A percentile compares a stretch with the other conserved stretches of the same genome.
These are phyloP conservation scores for Paratrypauchen microcephalus DNA, from an alignment of 2,797 vertebrate genomes.

Conservation along the genomic window DNA sequence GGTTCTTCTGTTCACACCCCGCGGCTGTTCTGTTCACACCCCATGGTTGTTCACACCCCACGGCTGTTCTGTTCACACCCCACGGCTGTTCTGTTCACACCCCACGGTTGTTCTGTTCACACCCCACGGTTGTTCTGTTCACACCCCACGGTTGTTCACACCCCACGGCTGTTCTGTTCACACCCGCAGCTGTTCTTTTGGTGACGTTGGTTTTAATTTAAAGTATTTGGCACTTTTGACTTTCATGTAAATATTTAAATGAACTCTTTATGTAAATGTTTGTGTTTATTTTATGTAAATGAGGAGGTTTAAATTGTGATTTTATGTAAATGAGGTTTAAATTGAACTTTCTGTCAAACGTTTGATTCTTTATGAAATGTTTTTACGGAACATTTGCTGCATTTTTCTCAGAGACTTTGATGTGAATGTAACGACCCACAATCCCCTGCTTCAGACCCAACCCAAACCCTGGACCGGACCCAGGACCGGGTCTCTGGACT, in stretches of 20 bases:
- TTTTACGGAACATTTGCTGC: background rate
- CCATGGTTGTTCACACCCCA: background rate
- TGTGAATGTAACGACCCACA: conserved; percentile 1
- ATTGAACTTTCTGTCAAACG: background rate
- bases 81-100: background rate
- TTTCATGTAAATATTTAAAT: background rate
- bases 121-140: background rate
- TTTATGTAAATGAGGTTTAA: background rate
- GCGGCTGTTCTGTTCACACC: too few species aligned
- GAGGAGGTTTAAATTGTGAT: background rate
- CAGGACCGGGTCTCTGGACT: background rate
- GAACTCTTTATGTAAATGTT: too few species aligned
- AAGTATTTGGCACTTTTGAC: background rate
- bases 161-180: background rate
- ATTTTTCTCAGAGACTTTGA: background rate
- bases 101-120: too few species aligned
- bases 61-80: background rate
- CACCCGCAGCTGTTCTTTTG: background rate
- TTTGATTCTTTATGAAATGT: background rate
- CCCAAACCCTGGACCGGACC: background rate
- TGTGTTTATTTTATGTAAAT: background rate
- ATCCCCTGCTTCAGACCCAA: background rate
- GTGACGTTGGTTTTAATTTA: background rate
- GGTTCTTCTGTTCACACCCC: background rate
- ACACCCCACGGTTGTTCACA: background rate